Percentiles rank a stretch among this genome's conserved stretches.
These are phyloP conservation scores for Telmatochromis sp. DNA, from an alignment of 2,113 vertebrate genomes.

Conservation along the genomic window DNA sequence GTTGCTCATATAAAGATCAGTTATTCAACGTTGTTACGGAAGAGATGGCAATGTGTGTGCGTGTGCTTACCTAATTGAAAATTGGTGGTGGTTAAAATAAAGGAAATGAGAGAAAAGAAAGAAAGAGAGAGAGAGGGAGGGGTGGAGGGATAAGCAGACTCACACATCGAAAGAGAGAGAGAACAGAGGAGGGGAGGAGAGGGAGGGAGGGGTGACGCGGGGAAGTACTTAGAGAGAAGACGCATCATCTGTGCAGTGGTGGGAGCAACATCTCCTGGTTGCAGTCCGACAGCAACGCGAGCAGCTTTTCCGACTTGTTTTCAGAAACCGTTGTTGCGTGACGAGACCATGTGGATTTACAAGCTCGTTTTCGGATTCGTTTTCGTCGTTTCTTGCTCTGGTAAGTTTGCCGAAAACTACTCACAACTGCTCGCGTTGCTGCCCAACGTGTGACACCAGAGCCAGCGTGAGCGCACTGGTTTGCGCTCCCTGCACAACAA, in stretches of 20 bases:
- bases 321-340: not conserved
- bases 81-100: not conserved
- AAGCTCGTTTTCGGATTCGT: slow-evolving; percentile 34
- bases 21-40: not conserved
- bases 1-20: not conserved
- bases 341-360: slow-evolving; percentile 59
- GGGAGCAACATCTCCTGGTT: slow-evolving; percentile 42
- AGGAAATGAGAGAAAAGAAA: not conserved
- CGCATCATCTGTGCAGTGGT: slow-evolving; percentile 62
- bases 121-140: not conserved
- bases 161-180: not conserved
- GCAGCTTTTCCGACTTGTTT: not conserved
- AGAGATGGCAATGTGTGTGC: not conserved
- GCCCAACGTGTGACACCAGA: not conserved
- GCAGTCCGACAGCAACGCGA: not conserved
- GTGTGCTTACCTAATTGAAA: not conserved
- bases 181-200: not conserved
- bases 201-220: not conserved
- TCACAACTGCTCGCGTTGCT: not conserved
- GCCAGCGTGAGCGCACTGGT: not conserved
- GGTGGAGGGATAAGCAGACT: not conserved
- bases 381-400: slow-evolving; percentile 36
- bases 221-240: slow-evolving; percentile 57
- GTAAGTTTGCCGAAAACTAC: slow-evolving; percentile 41
- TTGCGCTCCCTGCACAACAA: not conserved